Base-by-base conservation (phyloP, 2,797 vertebrate genomes). In the Clarias pachynema region DNA sequence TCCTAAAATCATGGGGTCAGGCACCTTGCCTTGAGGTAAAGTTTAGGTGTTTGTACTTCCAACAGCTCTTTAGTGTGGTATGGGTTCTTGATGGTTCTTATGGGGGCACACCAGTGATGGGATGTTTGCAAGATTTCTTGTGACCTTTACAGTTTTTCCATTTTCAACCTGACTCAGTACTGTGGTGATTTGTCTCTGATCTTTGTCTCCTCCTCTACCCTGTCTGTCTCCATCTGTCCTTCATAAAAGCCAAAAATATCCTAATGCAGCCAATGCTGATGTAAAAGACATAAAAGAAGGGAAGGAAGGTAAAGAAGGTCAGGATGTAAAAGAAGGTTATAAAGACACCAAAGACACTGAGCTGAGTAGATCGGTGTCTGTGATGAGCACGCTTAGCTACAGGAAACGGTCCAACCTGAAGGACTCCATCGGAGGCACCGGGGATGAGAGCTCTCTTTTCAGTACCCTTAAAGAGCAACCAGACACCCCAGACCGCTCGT, bases 361-460 rank as follows among this genome's bases (percentile, higher is more conserved):
- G 78, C 96, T 95, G 89, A 92, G 68, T 90, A 94, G 97, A 84
- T 95, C 97, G 0, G 89, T 95, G 88, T 99, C 98, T 0, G 96
- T 94, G 82, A 94, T 97, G 95, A 99, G 98, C 91, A 97, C 96
- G 31, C 95, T 99, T 56, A 99, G 98, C 95, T 99, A 99, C 92
- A 95, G 98, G 91, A 98, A 97, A 89, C 96, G 98, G 16, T 95
- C 95, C 22, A 93, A 95, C 89, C 93, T 97, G 77, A 99, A 99
- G 91, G 97, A 98, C 89, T 98, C 97, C 87, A 97, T 98, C 34
- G 97, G 97, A 1, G 98, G 98, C 31, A 91, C 87, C 0, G 97
- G 97, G 10, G 98, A 99, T 0, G 96, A 97, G 84, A 96, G 93
- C 87, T 97, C 96, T 0, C 94, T 99, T 83, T 97, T 99, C 86